Percentiles rank a stretch among this genome's conserved stretches.
These are phyloP conservation scores for Stenichneumon culpator DNA, from an alignment of 2,888 invertebrate species.

Conservation along the genomic window DNA sequence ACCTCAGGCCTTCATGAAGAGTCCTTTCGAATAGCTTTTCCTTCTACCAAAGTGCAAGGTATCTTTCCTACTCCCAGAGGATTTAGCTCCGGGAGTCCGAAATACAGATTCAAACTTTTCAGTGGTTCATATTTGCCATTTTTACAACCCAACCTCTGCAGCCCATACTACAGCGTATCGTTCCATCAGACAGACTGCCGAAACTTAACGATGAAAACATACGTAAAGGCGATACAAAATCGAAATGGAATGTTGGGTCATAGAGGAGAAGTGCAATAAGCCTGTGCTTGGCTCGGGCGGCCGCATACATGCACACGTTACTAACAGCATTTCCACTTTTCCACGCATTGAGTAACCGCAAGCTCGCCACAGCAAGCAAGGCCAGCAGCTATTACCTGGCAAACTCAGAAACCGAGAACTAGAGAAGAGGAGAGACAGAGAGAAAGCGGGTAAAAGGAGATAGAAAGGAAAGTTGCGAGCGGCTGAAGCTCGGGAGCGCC, in stretches of 20 bases:
- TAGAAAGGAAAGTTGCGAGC: constrained; percentile 14
- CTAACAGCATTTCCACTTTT: neutral
- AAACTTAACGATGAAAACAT: too few relatives aligned
- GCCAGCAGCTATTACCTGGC: constrained; percentile 23
- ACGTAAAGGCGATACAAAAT: neutral
- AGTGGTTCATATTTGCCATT: too few relatives aligned
- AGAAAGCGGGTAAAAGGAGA: constrained; percentile 18
- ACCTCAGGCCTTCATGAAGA: too few relatives aligned
- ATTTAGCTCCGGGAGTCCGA: too few relatives aligned
- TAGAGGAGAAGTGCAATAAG: constrained; percentile 19
- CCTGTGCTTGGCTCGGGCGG: constrained; percentile 4
- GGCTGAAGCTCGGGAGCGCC: constrained; percentile 25
- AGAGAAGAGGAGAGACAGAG: constrained; percentile 13
- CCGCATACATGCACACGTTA: neutral
- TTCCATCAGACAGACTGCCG: too few relatives aligned
- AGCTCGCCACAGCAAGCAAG: neutral
- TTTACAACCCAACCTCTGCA: too few relatives aligned
- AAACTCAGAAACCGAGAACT: constrained; percentile 27
- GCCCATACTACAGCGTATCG: too few relatives aligned
- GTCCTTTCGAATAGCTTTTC: too few relatives aligned
- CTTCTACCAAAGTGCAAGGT: too few relatives aligned
- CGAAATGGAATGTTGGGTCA: neutral
- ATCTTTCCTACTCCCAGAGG: too few relatives aligned
- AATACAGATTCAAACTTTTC: too few relatives aligned
- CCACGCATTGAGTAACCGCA: neutral